phyloP scores from a whole-genome alignment of 2,797 vertebrate genomes.

The Nyctibius grandis region DNA sequence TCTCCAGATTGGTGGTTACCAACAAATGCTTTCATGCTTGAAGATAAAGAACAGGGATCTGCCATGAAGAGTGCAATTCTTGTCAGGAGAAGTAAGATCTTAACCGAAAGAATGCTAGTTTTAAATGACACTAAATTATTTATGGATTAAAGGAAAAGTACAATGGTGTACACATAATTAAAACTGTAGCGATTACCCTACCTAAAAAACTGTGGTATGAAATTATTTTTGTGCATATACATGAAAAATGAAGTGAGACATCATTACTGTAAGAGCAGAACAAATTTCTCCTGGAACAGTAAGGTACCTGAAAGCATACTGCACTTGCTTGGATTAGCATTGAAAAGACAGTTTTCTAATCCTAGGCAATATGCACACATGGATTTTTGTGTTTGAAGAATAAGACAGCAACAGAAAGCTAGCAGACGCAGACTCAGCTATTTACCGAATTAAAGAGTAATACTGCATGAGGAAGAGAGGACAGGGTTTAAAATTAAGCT shows the following conservation, averaged over 20 bases:
- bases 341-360: slow-evolving; percentile 1
- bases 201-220: background rate
- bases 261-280: background rate
- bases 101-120: background rate
- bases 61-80: background rate
- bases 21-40: background rate
- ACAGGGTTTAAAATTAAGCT: background rate
- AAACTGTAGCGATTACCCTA: background rate
- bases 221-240: background rate
- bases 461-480: background rate
- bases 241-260: background rate
- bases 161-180: background rate
- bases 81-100: background rate
- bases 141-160: background rate
- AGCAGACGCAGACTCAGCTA: background rate
- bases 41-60: background rate
- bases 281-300: background rate
- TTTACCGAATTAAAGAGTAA: background rate
- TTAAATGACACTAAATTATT: background rate
- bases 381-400: background rate
- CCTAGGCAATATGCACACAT: background rate
- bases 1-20: background rate
- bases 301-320: background rate
- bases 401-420: background rate
- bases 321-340: background rate